Conservation (phyloP, 2,797 vertebrate genomes). For the Salmo trutta region DNA sequence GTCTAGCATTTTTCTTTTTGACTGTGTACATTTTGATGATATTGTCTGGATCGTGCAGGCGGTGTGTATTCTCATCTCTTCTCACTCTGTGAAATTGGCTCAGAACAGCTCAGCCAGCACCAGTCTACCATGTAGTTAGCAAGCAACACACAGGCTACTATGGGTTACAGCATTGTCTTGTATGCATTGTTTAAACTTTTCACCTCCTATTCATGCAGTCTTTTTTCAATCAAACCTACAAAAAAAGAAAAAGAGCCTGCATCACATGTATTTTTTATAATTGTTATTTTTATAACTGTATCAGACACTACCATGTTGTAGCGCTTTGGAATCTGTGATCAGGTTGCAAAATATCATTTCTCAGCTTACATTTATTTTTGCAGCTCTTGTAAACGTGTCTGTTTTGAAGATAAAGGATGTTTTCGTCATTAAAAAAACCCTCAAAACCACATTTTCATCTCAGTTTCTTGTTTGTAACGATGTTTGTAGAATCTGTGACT, state of each 20-base stretch:
- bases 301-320: constrained; percentile 64
- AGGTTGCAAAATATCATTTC: constrained; percentile 73
- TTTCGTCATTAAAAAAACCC: constrained; percentile 76
- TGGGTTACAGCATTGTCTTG: constrained; percentile 33
- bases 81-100: constrained; percentile 46
- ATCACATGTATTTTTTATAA: constrained; percentile 71
- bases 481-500: no score
- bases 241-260: constrained; percentile 56
- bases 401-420: constrained; percentile 70
- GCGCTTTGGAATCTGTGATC: constrained; percentile 75
- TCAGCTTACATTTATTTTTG: constrained; percentile 52
- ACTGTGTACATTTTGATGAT: constrained; percentile 35
- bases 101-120: constrained; percentile 5
- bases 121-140: background rate
- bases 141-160: background rate
- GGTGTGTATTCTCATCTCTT: constrained; percentile 28
- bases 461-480: background rate
- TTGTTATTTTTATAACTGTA: constrained; percentile 75
- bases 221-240: constrained; percentile 63
- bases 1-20: constrained; percentile 28
- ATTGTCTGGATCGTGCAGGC: constrained; percentile 61
- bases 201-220: constrained; percentile 57
- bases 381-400: constrained; percentile 64
- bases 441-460: constrained; percentile 48
- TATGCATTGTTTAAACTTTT: constrained; percentile 54